Evolutionary conservation across 2,113 vertebrate genomes (phyloP).

Genomic region (Dasyprocta punctata): DNA sequence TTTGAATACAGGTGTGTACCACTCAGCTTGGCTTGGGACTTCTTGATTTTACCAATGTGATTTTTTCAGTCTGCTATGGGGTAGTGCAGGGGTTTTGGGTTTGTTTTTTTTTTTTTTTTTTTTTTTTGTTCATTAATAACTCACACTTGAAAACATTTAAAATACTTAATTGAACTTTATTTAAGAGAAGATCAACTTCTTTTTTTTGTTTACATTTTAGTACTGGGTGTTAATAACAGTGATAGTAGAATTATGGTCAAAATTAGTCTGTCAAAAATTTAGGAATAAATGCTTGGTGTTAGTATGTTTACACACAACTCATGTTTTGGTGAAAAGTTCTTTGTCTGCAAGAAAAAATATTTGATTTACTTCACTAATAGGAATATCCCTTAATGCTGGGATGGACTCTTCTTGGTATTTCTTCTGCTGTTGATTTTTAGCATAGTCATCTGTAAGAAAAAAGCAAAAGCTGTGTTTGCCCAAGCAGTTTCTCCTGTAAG

Average conservation of each 20-base stretch:
- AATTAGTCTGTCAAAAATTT: slow-evolving; percentile 1
- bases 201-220: slow-evolving; percentile 46
- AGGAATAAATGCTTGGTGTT: neutral
- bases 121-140: slow-evolving; percentile 36
- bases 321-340: slow-evolving; percentile 61
- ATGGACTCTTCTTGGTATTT: slow-evolving; percentile 87
- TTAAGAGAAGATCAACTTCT: neutral
- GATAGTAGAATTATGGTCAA: neutral
- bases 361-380: slow-evolving; percentile 94
- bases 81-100: too few species aligned
- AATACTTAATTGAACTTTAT: slow-evolving; percentile 12
- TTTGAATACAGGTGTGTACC: neutral
- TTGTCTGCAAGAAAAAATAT: slow-evolving; percentile 90
- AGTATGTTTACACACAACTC: neutral
- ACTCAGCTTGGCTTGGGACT: neutral
- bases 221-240: neutral
- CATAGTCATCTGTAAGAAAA: slow-evolving; percentile 89
- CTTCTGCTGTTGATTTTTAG: slow-evolving; percentile 89
- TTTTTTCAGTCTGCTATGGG: neutral
- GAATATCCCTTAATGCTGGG: slow-evolving; percentile 91
- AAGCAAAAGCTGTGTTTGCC: neutral
- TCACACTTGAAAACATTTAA: neutral
- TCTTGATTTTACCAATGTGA: neutral
- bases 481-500: neutral
- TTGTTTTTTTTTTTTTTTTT: too few species aligned